A percentile compares a stretch with the other conserved stretches of the same genome.
phyloP scores from a whole-genome alignment of 2,113 vertebrate species.

The Siphamia tubifer region DNA sequence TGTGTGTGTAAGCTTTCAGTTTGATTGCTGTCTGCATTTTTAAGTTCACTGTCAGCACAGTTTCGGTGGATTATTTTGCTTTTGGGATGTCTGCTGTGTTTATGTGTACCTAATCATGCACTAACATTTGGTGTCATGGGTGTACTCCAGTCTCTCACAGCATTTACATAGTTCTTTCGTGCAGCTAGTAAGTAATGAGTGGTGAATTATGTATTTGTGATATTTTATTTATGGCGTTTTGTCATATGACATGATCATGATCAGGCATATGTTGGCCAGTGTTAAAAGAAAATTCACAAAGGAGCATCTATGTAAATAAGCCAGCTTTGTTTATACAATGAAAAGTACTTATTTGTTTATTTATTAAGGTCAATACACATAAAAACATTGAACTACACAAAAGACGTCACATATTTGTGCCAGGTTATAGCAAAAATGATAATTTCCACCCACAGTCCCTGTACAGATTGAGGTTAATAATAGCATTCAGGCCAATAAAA shows the following conservation, averaged over 20 bases:
- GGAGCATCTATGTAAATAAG: not conserved
- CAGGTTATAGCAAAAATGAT: too few species aligned
- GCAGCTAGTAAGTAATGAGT: not conserved
- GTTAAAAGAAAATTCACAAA: not conserved
- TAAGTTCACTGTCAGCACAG: not conserved
- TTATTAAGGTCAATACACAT: too few species aligned
- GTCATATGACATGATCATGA: not conserved
- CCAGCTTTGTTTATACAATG: not conserved
- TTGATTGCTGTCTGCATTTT: not conserved
- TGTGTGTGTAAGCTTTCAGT: not conserved
- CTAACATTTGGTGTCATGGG: not conserved
- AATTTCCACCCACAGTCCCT: too few species aligned
- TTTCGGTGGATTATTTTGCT: not conserved
- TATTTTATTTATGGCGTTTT: constrained; percentile 1
- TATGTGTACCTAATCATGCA: not conserved
- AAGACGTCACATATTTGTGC: too few species aligned
- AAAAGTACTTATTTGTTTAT: not conserved
- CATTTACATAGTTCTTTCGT: not conserved
- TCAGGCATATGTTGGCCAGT: not conserved
- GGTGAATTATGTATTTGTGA: not conserved
- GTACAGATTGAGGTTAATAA: too few species aligned
- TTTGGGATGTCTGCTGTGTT: too few species aligned
- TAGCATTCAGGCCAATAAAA: too few species aligned
- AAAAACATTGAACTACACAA: too few species aligned
- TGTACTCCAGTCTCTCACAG: not conserved